Evolutionary conservation across 2,888 invertebrate species (phyloP), one percentile per base, ranked within the genome.

Genomic region (Aproaerema taeniolella): DNA sequence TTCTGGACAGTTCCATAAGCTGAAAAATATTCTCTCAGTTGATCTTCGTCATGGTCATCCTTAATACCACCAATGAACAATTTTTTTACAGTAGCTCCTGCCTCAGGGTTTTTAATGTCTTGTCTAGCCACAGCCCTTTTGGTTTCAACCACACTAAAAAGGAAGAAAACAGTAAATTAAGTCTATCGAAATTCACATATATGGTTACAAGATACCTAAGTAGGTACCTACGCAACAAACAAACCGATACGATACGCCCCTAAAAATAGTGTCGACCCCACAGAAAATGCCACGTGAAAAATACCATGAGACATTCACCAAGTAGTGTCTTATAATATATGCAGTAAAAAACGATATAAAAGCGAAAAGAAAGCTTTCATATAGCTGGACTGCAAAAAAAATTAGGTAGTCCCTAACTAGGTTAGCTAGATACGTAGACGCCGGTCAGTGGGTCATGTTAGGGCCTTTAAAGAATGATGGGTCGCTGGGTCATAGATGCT

Each of bases 81-180:
- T 79, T 98, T 98, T 66, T 97, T 96, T 0, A 97, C 97, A 0
- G 97, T 96, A 0, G 95, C 94, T 31, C 96, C 96, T 2, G 97
- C 94, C 74, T 97, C 97, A 0, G 97, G 96, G 42, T 95, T 92
- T 45, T 95, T 95, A 48, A 97, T 96, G 60, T 95, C 95, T 81
- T 94, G 92, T 31, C 97, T 90, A 1, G 98, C 98, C 20, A 98
- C 97, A 9, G 99, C 99, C 48, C 99, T 89, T 74, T 99, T 99
- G 0, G 99, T 96, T 82, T 99, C 99, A 1, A 99, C 98, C 38
- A 96, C 94, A 51, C 96, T 88, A 49, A 25, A 12, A 20, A 20
- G 20, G 8, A 20, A 20, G 20, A 6, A 20, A 20, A 6, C 8
- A 20, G 4, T 6, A 6, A 20, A 20, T 20, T 20, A 20, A 8